Evolutionary conservation across 1,140 invertebrate species (phyloP), one percentile per base, ranked within the genome.

Genomic region (Sipha flava): DNA sequence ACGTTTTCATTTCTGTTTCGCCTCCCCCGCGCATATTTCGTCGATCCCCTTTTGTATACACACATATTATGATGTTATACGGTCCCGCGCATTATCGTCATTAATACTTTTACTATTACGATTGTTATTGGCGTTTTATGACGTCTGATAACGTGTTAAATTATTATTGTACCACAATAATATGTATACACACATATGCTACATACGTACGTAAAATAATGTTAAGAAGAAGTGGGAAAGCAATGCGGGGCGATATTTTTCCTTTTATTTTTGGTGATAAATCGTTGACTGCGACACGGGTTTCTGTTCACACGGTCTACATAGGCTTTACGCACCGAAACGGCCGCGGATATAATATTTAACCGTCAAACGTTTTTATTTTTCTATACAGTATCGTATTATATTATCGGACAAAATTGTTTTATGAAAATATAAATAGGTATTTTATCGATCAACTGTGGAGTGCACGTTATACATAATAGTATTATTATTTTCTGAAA

Each of bases 71-170:
- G n/a, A n/a, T n/a, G n/a, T n/a, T n/a, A n/a, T n/a, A 40, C 52
- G 16, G 52, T 21, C 29, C 37, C 45, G 3, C 54, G 37, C 34
- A 59, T 77, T 57, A 10, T 57, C 37, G 23, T 43, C 37, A 59
- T 77, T 54, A n/a, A 7, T 52, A 52, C 16, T 18, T 7, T 37
- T 34, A 64, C 10, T 29, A 54, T 54, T 54, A 54, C 49, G 29
- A 75, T 54, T 75, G 49, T 54, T 54, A 54, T 75, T 75, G 66
- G 66, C 66, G 43, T 70, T 70, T 70, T 70, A 70, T 47, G 66
- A 70, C 66, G 66, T 70, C 26, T 70, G 66, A 70, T 70, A 70
- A 70, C 66, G 66, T 45, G 43, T 47, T 47, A 43, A 47, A 70
- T 66, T 37, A 43, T 66, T 66, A 66, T 40, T 23, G n/a, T n/a